Evolutionary conservation across 2,888 invertebrate genomes (phyloP), one percentile per base, ranked within the genome.

Genomic region (Eupithecia centaureata): DNA sequence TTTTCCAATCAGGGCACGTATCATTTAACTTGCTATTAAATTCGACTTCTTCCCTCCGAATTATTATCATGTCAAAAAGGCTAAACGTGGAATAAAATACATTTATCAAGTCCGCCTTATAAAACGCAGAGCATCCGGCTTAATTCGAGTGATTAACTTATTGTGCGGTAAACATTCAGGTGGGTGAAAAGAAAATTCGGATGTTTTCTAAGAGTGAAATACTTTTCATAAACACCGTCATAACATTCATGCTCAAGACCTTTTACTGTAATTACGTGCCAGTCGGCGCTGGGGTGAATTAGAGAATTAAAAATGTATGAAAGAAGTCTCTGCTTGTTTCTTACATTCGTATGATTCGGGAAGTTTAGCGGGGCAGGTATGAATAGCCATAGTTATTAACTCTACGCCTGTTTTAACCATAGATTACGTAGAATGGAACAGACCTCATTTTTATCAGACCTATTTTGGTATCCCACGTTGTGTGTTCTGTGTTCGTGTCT

Each of bases 21-120:
- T 92, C 92, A 93, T 93, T 93, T 91, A 93, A 92, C 92, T 92
- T 82, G 91, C 93, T 92, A 92, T 93, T 92, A 93, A 93, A 92
- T 91, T 90, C 91, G 88, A 89, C 91, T 91, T 91, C 91, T 91
- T 92, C 91, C 92, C 90, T 91, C 80, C 85, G 87, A 91, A 90
- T 92, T 91, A 91, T 91, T 90, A 90, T 87, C 89, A 88, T 89
- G 89, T 90, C 88, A 88, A 87, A 88, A 86, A 85, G 83, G 82
- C 79, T 73, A 76, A 77, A 79, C 78, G 76, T 80, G 79, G 79
- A 82, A 80, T 80, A 82, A 83, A 82, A 80, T 79, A 79, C 78
- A 67, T 71, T 62, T 67, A 69, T 65, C 67, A 63, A 68, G 52
- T 81, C 78, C 71, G 75, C 74, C 74, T 72, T 71, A 64, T 66